Evolutionary conservation across 35 echinoderm and acorn worm genomes (phyloP).

Genomic region (Lytechinus pictus): DNA sequence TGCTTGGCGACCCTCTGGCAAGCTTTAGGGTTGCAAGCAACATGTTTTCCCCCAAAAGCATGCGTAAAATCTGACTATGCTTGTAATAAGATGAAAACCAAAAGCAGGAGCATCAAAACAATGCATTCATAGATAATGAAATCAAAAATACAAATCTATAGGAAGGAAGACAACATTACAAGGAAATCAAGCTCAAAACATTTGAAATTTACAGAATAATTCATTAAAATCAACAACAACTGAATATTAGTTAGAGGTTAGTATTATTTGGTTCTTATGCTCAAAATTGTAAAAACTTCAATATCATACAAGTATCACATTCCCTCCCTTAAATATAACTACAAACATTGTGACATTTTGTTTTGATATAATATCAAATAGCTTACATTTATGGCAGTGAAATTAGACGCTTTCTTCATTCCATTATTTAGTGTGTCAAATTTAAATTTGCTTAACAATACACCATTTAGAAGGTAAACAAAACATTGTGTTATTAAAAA

Average conservation of each 20-base stretch:
- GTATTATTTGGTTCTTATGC: not conserved
- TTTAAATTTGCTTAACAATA: not conserved
- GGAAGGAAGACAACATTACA: not conserved
- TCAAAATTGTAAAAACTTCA: not conserved
- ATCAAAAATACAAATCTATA: too few species aligned
- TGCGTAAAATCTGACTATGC: too few species aligned
- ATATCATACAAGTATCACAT: not conserved
- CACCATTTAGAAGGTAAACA: not conserved
- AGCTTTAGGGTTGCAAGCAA: too few species aligned
- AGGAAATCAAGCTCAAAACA: not conserved
- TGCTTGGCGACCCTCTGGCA: too few species aligned
- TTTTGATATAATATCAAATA: not conserved
- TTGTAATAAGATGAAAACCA: too few species aligned
- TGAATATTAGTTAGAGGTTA: too few species aligned
- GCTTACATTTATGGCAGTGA: not conserved
- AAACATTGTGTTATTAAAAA: not conserved
- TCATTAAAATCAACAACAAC: not conserved
- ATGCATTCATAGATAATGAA: too few species aligned
- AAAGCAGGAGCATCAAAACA: too few species aligned
- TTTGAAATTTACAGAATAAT: not conserved
- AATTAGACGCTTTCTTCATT: not conserved
- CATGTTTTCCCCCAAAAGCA: too few species aligned
- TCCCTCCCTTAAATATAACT: not conserved
- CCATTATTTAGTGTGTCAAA: not conserved
- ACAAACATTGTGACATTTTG: not conserved